These are phyloP conservation scores for Zaprionus gabonicus DNA, from an alignment of 1,140 invertebrate species.

Conservation along the genomic window DNA sequence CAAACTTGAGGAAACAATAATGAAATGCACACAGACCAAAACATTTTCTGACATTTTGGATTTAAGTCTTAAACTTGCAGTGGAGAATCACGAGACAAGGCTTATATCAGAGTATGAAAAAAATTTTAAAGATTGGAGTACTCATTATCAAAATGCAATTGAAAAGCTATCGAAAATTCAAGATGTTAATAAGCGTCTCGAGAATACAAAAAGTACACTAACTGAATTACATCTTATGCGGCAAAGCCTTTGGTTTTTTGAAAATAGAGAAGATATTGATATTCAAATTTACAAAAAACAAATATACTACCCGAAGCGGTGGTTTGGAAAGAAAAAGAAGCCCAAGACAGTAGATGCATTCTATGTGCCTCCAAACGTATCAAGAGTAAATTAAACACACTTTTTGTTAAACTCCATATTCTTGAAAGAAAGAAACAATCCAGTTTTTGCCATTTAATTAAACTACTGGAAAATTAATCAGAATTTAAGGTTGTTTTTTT, in stretches of 20 bases:
- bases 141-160: conserved; percentile 39
- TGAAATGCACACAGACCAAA: conserved; percentile 13
- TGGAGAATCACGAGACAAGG: conserved; percentile 86
- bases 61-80: conserved; percentile 46
- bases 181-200: conserved; percentile 77
- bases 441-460: conserved; percentile 79
- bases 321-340: conserved; percentile 85
- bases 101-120: conserved; percentile 86
- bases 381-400: conserved; percentile 34
- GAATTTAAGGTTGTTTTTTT: conserved; percentile 75
- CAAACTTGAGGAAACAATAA: conserved; percentile 27
- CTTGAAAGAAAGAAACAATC: conserved; percentile 44
- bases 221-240: conserved; percentile 87
- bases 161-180: conserved; percentile 31
- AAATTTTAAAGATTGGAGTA: conserved; percentile 50
- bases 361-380: conserved; percentile 89
- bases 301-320: conserved; percentile 84
- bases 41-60: conserved; percentile 43
- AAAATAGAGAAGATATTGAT: conserved; percentile 90
- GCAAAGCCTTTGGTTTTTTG: conserved; percentile 91
- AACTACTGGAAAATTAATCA: conserved; percentile 76
- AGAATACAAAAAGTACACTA: conserved; percentile 87
- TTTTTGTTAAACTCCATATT: conserved; percentile 3
- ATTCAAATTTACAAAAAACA: conserved; percentile 88
- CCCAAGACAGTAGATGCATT: conserved; percentile 85